Conservation (phyloP, 2,888 invertebrate species). For the Drosophila sordidula region DNA sequence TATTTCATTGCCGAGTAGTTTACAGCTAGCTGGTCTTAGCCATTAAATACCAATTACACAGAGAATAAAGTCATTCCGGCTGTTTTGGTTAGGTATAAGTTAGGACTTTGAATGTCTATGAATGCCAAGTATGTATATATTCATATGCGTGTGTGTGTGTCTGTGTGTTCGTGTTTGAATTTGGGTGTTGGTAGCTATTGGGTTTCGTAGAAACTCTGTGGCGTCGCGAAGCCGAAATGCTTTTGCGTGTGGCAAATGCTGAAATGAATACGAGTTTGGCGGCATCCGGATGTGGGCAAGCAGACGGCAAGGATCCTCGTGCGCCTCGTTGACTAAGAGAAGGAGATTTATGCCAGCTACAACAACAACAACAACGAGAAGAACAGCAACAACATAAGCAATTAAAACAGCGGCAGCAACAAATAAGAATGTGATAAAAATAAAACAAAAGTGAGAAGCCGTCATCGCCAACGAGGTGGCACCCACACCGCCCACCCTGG, state of each 20-base stretch:
- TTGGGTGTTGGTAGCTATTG: not conserved
- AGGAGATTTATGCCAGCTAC: conserved; percentile 52
- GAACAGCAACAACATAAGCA: conserved; percentile 50
- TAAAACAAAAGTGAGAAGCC: conserved; percentile 65
- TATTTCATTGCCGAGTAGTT: no score
- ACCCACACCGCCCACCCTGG: conserved; percentile 2
- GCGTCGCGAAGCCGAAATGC: conserved; percentile 35
- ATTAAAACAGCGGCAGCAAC: conserved; percentile 65
- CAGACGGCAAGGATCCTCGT: conserved; percentile 22
- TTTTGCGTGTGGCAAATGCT: conserved; percentile 37
- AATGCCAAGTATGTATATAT: not conserved
- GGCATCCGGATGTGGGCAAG: conserved; percentile 10
- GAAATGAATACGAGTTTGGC: conserved; percentile 40
- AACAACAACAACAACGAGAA: conserved; percentile 26
- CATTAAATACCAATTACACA: conserved; percentile 16
- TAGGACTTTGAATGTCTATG: conserved; percentile 1
- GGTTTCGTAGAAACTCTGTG: conserved; percentile 17
- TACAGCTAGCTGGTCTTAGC: not conserved
- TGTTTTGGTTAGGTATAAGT: conserved; percentile 2
- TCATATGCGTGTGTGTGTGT: not conserved
- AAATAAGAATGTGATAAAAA: conserved; percentile 70
- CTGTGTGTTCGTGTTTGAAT: not conserved
- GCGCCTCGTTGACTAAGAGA: conserved; percentile 50
- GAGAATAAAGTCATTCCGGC: not conserved
- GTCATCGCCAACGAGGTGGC: conserved; percentile 50